phyloP scores from a whole-genome alignment of 2,113 vertebrate genomes.

The Phyllopteryx taeniolatus region DNA sequence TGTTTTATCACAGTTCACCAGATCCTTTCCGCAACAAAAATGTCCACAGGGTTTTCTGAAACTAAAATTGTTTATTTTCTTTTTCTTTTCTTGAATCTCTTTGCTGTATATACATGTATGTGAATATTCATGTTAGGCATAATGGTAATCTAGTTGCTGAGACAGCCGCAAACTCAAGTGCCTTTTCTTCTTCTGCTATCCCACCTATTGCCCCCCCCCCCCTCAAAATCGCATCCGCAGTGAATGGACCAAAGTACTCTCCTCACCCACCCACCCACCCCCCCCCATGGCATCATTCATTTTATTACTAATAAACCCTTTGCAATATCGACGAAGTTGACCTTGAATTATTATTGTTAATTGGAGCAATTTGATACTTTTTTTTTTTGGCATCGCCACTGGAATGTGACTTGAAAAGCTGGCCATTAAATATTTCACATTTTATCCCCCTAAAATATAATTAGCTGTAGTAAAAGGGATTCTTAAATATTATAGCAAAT shows the following conservation, averaged over 20 bases:
- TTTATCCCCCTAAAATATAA: too few relatives aligned
- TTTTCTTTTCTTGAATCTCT: conserved; percentile 11
- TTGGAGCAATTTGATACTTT: neutral
- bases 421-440: too few relatives aligned
- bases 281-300: conserved; percentile 74
- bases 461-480: too few relatives aligned
- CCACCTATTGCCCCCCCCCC: conserved; percentile 41
- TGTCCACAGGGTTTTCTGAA: conserved; percentile 13
- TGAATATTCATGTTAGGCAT: conserved; percentile 65
- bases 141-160: conserved; percentile 51
- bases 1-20: neutral
- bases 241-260: conserved; percentile 77
- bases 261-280: conserved; percentile 40
- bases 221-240: conserved; percentile 22
- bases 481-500: too few relatives aligned
- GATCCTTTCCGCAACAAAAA: neutral
- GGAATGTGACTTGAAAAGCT: too few relatives aligned
- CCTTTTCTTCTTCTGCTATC: conserved; percentile 69
- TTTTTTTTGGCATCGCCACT: too few relatives aligned
- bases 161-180: conserved; percentile 79
- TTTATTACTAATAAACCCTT: conserved; percentile 76
- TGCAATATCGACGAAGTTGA: conserved; percentile 58
- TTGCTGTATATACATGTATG: conserved; percentile 70
- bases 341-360: too few relatives aligned
- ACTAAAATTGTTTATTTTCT: neutral